phyloP scores from a whole-genome alignment of 1,140 invertebrate genomes.

The Callitettix versicolor region DNA sequence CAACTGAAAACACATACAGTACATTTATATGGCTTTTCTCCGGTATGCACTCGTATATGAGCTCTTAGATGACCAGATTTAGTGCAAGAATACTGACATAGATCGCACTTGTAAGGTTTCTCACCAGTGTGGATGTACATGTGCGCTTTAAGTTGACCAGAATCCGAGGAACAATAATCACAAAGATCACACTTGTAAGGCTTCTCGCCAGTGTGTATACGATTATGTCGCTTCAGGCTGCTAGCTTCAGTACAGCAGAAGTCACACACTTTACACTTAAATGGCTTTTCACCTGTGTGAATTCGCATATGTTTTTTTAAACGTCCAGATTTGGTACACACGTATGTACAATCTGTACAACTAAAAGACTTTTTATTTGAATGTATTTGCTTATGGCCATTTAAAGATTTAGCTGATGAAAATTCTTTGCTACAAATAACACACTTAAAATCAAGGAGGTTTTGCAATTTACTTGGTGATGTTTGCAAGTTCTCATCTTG shows the following conservation, averaged over 20 bases:
- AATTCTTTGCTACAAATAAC: no score
- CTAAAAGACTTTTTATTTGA: no score
- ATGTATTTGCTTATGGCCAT: no score
- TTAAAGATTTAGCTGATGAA: no score
- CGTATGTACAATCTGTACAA: no score
- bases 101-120: constrained; percentile 46
- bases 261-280: constrained; percentile 44
- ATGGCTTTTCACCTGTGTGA: constrained; percentile 32
- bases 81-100: constrained; percentile 34
- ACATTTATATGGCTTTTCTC: no score
- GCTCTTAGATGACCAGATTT: constrained; percentile 42
- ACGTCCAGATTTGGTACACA: neutral
- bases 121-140: constrained; percentile 47
- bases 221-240: constrained; percentile 46
- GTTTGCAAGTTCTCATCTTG: no score
- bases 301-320: constrained; percentile 27
- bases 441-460: no score
- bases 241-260: constrained; percentile 43
- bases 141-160: constrained; percentile 47
- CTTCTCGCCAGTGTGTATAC: constrained; percentile 52
- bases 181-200: constrained; percentile 61
- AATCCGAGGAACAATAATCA: constrained; percentile 54
- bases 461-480: no score
- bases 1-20: neutral
- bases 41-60: no score